Base-by-base conservation (phyloP, 2,888 invertebrate species). In the Ormyrus rosae region DNA sequence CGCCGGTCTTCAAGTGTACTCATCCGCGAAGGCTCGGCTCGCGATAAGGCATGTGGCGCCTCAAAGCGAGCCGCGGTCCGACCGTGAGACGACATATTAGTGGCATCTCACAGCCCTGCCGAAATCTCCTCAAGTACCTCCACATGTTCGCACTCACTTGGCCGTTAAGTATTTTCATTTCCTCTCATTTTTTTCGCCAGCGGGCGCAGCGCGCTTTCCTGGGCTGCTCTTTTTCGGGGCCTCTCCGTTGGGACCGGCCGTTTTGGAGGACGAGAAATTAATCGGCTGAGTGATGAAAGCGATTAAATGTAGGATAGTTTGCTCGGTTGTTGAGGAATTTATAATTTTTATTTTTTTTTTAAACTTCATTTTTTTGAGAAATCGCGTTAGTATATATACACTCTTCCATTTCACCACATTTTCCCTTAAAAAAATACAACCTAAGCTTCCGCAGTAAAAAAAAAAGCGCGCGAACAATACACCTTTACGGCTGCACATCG, bases 71-170 rank as follows among this genome's bases (percentile, higher is more conserved):
- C 65, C 71, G 64, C 68, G 6, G 11, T 55, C 61, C 50, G 63
- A 78, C 61, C 78, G 78, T 78, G 78, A 78, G 78, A 78, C 61
- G 60, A 61, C 65, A 45, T 72, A 72, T 78, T 78, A 78, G 48
- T 72, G 61, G 67, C 67, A 78, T 78, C 70, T 55, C 64, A 11
- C 56, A 61, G 53, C 53, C 8, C 75, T 34, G 51, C 72, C 78
- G 70, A 51, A 67, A 72, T 67, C 53, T 46, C 34, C 61, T 78
- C 78, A 72, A 78, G 78, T 78, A 72, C 68, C 45, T 72, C 72
- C 78, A 78, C 72, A 72, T 78, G 78, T 78, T 72, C 61, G 78
- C 72, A 61, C 72, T 72, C 67, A 34, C 72, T 64, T 46, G 64
- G 10, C 2, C 67, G 19, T 11, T 53, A 63, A 77, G 78, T 60